Evolutionary conservation across 2,888 invertebrate genomes (phyloP), one percentile per base, ranked within the genome.

Genomic region (Meghimatium bilineatum): DNA sequence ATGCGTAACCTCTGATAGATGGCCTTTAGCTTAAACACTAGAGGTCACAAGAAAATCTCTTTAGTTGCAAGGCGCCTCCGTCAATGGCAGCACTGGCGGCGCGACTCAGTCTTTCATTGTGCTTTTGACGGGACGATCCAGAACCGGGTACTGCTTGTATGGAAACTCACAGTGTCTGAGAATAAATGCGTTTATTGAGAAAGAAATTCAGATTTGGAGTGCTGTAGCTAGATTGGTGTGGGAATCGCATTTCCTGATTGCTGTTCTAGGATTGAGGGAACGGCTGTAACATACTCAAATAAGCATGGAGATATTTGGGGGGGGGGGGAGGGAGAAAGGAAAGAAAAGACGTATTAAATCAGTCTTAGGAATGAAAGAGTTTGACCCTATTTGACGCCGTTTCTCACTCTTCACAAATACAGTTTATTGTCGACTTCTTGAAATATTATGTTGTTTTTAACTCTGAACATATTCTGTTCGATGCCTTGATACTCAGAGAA

Each of bases 1-100:
- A 84, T 80, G 71, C 66, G 84, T 84, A 84, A 80, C 84, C 78
- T 67, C 67, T 84, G 84, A 84, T 84, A 80, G 80, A 84, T 84
- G 80, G 74, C 36, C 84, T 63, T 67, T 72, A 26, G 71, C 76
- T 23, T 14, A 71, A 78, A 38, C 52, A 71, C 36, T 56, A 78
- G 78, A 78, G 83, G 77, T 78, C 83, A 72, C 83, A 63, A 34
- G 72, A 32, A 83, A 78, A 83, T 76, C 44, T 36, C 32, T 72
- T 69, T 72, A 71, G 83, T 77, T 60, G 49, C 63, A 32, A 76
- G 83, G 83, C 78, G 78, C 77, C 72, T 20, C 38, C 60, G 14
- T 78, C 75, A 82, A 82, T 82, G 63, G 52, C 17, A 6, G 12
- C 29, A 52, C 26, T 60, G 67, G 29, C 75, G 63, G 17, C 66